Percentiles rank a stretch among this genome's conserved stretches.
Evolutionary conservation across 2,797 vertebrate genomes (phyloP).

Genomic region (Mareca strepera): DNA sequence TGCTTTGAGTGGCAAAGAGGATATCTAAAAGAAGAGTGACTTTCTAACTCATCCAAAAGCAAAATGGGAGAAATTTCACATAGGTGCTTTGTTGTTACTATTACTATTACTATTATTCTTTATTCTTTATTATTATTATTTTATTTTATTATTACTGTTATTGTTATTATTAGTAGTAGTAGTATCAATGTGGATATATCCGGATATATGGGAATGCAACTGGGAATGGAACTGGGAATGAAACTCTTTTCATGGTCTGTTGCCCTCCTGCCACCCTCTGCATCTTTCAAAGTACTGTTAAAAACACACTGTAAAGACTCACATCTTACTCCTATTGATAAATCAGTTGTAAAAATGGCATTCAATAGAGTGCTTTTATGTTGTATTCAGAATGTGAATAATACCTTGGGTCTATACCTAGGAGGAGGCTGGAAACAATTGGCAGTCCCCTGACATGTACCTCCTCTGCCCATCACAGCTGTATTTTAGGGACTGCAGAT

Average conservation of each 20-base stretch:
- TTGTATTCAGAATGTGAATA: background rate
- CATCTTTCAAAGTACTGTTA: background rate
- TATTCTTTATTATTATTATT: too few species aligned
- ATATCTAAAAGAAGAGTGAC: background rate
- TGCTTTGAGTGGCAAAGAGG: slow-evolving; percentile 11
- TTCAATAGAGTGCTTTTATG: background rate
- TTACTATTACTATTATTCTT: too few species aligned
- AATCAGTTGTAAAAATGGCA: background rate
- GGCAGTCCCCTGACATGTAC: fast-evolving
- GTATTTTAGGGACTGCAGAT: fast-evolving
- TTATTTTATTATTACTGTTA: too few species aligned
- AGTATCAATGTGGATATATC: background rate
- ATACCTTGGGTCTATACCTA: background rate
- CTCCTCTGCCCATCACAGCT: background rate
- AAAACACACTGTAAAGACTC: background rate
- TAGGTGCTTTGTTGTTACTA: too few species aligned
- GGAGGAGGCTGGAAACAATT: background rate
- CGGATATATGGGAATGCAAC: background rate
- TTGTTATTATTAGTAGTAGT: too few species aligned
- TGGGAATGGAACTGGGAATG: background rate
- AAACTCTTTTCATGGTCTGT: background rate
- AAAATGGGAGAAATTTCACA: background rate
- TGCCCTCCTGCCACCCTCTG: background rate
- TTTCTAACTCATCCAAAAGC: background rate
- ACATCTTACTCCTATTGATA: background rate